Conservation (phyloP, 2,797 vertebrate genomes). For the Lagocephalus sceleratus region DNA sequence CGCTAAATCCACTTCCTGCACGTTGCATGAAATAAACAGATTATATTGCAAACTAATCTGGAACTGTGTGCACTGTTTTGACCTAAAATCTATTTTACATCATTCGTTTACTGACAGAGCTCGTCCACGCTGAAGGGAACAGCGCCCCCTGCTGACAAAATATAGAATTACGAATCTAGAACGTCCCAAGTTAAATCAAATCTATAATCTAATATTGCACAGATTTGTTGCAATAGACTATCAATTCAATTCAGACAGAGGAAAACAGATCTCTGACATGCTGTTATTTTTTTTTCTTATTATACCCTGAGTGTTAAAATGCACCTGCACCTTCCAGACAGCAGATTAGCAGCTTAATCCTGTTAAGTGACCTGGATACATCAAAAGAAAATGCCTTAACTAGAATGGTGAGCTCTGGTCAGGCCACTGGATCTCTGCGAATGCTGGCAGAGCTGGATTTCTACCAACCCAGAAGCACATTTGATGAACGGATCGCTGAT, state of each 20-base stretch:
- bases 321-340: constrained; percentile 20
- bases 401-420: background rate
- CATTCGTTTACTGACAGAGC: background rate
- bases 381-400: constrained; percentile 33
- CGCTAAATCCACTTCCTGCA: constrained; percentile 7
- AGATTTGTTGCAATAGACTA: background rate
- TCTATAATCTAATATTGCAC: background rate
- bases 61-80: constrained; percentile 8
- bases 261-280: too few species aligned
- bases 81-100: background rate
- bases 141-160: constrained; percentile 44
- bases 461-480: background rate
- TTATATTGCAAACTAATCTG: constrained; percentile 17
- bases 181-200: too few species aligned
- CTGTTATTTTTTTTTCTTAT: too few species aligned
- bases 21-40: constrained; percentile 60
- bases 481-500: background rate
- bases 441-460: background rate
- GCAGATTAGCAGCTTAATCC: constrained; percentile 50
- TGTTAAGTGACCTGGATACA: constrained; percentile 48
- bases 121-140: constrained; percentile 15
- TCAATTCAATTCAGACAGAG: too few species aligned
- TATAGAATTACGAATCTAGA: too few species aligned
- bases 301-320: constrained; percentile 1
- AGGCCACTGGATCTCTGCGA: background rate